Base-by-base conservation (phyloP, 2,797 vertebrate genomes). In the Streptopelia turtur region DNA sequence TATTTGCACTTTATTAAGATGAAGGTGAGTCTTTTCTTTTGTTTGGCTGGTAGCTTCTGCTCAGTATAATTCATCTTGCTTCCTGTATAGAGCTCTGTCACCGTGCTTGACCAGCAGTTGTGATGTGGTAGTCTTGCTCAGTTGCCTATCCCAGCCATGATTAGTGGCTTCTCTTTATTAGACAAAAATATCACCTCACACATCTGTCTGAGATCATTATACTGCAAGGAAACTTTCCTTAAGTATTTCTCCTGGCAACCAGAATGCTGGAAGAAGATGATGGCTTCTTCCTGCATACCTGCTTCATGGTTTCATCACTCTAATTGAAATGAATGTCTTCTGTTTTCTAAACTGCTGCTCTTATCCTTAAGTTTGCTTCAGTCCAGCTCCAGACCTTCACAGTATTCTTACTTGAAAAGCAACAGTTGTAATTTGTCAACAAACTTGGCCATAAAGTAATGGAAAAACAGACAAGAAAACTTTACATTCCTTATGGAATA, bases 191-290 rank as follows among this genome's bases (percentile, higher is more conserved):
- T 16, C 37, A n/a, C 28, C 55, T 90, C 70, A 23, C 47, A 45
- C 52, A 49, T 56, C 60, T 89, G 56, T 55, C 77, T 49, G 64
- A 72, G 77, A 25, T 88, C 0, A 0, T 81, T 91, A 35, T 47
- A 22, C 33, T 92, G 53, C 47, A 77, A 78, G 61, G 61, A 87
- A 83, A 78, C 45, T 90, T 87, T 28, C 49, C 24, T 27, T 55
- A 59, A 77, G 22, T 89, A 61, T 94, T 93, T 89, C 66, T 87
- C 10, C 69, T 83, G 74, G 80, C 88, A 94, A 4, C 31, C 45
- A 71, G 17, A 84, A 52, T 75, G 56, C 50, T 74, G 52, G 43
- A 52, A 80, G 92, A 72, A 91, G 50, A 43, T 49, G 22, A 41
- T 70, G 25, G 47, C 55, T 74, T 61, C 45, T 88, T 95, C 47